These are phyloP conservation scores for Bos taurus DNA, from an alignment of 2,113 vertebrate species.

Conservation along the genomic window DNA sequence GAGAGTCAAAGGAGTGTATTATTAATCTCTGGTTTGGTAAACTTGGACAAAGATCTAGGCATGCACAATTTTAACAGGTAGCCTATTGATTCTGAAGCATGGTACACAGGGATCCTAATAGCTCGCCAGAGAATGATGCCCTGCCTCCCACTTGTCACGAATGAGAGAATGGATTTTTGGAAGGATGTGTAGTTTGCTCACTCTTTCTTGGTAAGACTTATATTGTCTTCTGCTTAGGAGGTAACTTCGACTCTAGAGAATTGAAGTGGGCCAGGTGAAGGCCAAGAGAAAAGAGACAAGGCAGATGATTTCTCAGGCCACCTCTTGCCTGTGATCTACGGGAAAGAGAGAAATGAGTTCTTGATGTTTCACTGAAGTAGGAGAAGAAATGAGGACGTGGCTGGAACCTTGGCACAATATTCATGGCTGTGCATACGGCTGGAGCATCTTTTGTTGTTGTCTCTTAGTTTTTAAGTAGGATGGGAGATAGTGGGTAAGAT, in stretches of 20 bases:
- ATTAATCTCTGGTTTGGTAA: not conserved
- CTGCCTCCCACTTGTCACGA: not conserved
- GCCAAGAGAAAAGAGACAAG: not conserved
- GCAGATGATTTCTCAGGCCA: not conserved
- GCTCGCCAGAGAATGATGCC: not conserved
- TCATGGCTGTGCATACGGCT: not conserved
- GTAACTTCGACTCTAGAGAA: not conserved
- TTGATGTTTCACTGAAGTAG: not conserved
- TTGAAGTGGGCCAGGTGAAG: not conserved
- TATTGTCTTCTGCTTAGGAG: not conserved
- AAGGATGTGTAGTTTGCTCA: not conserved
- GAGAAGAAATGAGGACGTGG: not conserved
- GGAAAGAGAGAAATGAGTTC: not conserved
- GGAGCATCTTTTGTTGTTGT: not conserved
- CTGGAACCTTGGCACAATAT: not conserved
- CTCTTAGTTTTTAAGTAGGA: not conserved
- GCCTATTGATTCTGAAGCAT: not conserved
- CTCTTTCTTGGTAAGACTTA: not conserved
- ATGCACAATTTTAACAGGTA: not conserved
- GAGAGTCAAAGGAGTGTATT: not conserved
- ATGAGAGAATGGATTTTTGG: not conserved
- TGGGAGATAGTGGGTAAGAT: not conserved
- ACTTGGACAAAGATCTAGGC: not conserved
- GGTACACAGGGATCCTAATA: not conserved
- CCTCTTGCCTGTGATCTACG: not conserved